These are phyloP conservation scores for Acronicta leporina DNA, from an alignment of 2,888 invertebrate genomes.

Conservation along the genomic window DNA sequence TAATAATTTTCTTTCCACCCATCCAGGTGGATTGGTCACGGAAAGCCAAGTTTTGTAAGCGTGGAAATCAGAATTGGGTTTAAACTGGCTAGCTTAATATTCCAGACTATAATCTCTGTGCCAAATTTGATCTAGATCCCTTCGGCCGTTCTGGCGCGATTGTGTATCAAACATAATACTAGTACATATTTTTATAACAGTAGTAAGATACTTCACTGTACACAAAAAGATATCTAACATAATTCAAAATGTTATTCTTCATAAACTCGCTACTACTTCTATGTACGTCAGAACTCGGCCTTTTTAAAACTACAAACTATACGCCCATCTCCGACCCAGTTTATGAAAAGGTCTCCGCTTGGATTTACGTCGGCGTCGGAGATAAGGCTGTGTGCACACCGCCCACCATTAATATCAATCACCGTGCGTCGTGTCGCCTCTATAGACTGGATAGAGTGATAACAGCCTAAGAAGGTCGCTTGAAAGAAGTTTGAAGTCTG, in stretches of 20 bases:
- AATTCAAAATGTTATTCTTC: slow-evolving; percentile 12
- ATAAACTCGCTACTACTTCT: slow-evolving; percentile 28
- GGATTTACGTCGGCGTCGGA: slow-evolving; percentile 71
- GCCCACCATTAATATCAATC: slow-evolving; percentile 83
- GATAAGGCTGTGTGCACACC: slow-evolving; percentile 73
- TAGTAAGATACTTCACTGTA: too few species aligned
- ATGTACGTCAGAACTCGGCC: slow-evolving; percentile 36
- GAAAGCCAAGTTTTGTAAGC: too few species aligned
- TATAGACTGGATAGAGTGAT: slow-evolving; percentile 72
- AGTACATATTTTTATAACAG: too few species aligned
- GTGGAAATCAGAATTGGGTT: too few species aligned
- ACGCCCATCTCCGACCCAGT: slow-evolving; percentile 58
- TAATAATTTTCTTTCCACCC: too few species aligned
- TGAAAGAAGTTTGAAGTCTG: slow-evolving; percentile 53
- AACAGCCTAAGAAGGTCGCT: slow-evolving; percentile 73
- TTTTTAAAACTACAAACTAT: slow-evolving; percentile 61
- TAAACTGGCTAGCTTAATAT: too few species aligned
- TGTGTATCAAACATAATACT: too few species aligned
- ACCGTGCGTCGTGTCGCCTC: slow-evolving; percentile 66
- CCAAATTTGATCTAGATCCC: too few species aligned
- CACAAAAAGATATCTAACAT: not conserved
- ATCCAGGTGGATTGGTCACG: too few species aligned
- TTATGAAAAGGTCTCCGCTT: slow-evolving; percentile 63
- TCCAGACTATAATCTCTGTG: too few species aligned
- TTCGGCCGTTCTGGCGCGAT: too few species aligned